Evolutionary conservation across 30 jellyfish, hydroid and myxozoan species (phyloP), one percentile per base, ranked within the genome.

Genomic region (Sanderia malayensis): DNA sequence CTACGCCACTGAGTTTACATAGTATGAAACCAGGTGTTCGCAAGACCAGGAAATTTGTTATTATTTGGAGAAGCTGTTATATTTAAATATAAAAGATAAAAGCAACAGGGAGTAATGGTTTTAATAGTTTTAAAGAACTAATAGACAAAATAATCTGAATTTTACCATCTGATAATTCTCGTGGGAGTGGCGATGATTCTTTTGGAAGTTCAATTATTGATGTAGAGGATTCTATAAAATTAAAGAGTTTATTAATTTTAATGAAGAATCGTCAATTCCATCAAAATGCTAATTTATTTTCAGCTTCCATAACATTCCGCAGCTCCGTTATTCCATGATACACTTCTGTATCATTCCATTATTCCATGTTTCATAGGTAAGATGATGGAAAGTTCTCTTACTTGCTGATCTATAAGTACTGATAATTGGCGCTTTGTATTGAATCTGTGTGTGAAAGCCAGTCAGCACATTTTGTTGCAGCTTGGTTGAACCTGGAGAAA

Each of bases 361-460:
- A 15, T 41, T 8, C 8, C 8, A 41, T 41, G 8, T 8, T 41
- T n/a, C n/a, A n/a, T n/a, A n/a, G 55, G 55, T 8, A 15, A 64
- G 20, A 67, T 4, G 11, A 28, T 18, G 21, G 1, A 67, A 15
- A 4, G 0, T n/a, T 1, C n/a, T 57, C 52, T 37, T 49, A 81
- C 94, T 85, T 10, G 66, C 44, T 32, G 91, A 83, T 31, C 92
- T 57, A 22, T 61, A 70, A 32, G 86, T 76, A 61, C 68, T 19
- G 19, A 85, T 70, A 15, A 27, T 76, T 55, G 96, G 96, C 17
- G 96, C 62, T 31, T 66, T 68, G 71, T 85, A 85, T 29, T 85
- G 96, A 18, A 85, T 85, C 31, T 71, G 87, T 4, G 95, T 25
- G 66, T 83, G 95, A 33, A 61, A 47, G 6, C 92, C 92, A 28